Base-by-base conservation (phyloP, 2,888 invertebrate genomes). In the Lithosia quadra region DNA sequence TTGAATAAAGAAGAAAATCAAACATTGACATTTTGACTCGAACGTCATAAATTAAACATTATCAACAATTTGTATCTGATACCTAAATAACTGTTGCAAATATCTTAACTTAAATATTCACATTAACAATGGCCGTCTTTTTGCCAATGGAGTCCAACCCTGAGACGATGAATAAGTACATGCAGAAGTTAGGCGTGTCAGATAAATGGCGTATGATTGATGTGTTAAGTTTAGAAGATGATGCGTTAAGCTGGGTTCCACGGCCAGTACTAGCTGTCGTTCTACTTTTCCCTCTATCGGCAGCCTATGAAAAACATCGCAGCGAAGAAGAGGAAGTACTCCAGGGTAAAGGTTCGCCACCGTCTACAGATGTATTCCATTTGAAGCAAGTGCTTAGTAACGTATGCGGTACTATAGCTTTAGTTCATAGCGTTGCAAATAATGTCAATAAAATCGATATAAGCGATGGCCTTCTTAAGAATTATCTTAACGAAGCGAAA, bases 361-460 rank as follows among this genome's bases (percentile, higher is more conserved):
- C 96, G 49, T 95, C 96, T 0, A 94, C 96, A 33, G 96, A 97
- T 75, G 92, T 99, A 18, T 99, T 97, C 90, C 98, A 97, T 88
- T 95, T 99, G 93, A 98, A 97, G 83, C 99, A 99, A 91, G 96
- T 97, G 33, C 97, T 99, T 33, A 97, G 97, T 73, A 99, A 99
- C 91, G 98, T 99, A 5, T 99, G 99, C 91, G 99, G 99, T 36
- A 99, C 99, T 1, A 97, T 99, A 74, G 99, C 99, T 9, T 93
- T 99, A 62, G 97, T 99, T 68, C 99, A 99, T 89, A 97, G 98
- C 79, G 95, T 99, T 72, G 98, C 98, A 13, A 99, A 99, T 90
- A 99, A 98, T 88, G 91, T 94, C n/a, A 96, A 97, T 74, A 96
- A 96, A 18, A 96, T 98, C 65, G 90, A 96, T 36, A 86, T 98